phyloP scores from a whole-genome alignment of 2,888 invertebrate genomes.

The Linnaemya vulpina region DNA sequence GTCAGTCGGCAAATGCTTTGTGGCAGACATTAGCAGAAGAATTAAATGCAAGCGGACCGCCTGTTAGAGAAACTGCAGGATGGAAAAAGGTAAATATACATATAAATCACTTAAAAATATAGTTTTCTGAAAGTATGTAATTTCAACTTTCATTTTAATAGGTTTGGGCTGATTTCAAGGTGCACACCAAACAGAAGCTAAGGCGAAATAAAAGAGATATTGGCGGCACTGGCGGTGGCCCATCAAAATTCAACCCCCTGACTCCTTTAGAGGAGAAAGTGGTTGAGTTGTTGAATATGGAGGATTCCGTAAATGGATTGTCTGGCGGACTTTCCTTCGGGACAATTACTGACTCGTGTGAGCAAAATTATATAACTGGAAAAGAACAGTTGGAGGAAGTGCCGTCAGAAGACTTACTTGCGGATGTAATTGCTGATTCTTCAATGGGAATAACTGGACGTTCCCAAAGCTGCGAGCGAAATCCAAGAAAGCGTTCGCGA shows the following conservation, averaged over 20 bases:
- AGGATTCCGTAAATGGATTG: constrained; percentile 27
- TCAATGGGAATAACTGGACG: constrained; percentile 4
- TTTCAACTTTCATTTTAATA: no score
- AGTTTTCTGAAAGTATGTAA: no score
- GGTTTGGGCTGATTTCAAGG: neutral
- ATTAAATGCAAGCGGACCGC: neutral
- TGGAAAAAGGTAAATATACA: neutral
- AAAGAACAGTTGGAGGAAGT: constrained; percentile 27
- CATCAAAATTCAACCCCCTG: constrained; percentile 12
- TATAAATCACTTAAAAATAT: constrained; percentile 14
- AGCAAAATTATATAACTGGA: constrained; percentile 11
- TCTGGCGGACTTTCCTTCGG: constrained; percentile 13
- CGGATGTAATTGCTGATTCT: constrained; percentile 10
- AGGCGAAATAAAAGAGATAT: constrained; percentile 1
- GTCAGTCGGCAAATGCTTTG: constrained; percentile 28
- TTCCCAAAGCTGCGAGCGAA: constrained; percentile 1
- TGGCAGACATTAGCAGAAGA: neutral
- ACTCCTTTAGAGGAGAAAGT: constrained; percentile 36
- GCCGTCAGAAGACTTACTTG: constrained; percentile 3
- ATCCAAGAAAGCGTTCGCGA: neutral
- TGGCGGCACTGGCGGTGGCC: constrained; percentile 2
- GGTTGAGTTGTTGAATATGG: constrained; percentile 18
- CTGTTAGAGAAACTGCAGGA: neutral
- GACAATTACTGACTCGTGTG: constrained; percentile 14
- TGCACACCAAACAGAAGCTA: constrained; percentile 19